Evolutionary conservation across 92 coral and sea anemone species (phyloP).

Genomic region (Palythoa grandis): DNA sequence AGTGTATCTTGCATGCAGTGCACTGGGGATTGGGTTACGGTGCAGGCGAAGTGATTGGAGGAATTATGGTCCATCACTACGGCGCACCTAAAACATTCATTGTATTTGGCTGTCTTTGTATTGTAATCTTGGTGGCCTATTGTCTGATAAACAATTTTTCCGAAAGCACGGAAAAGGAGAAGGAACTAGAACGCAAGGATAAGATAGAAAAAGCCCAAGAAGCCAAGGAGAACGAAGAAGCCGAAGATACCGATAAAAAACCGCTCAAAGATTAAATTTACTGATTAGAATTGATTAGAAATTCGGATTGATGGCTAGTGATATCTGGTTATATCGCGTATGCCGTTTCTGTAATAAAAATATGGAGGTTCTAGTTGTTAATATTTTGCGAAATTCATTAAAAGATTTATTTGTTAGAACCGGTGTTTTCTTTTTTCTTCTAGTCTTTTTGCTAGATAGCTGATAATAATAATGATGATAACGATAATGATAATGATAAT

Average conservation of each 20-base stretch:
- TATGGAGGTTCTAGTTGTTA: background rate
- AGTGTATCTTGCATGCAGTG: conserved; percentile 97
- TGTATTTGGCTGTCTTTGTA: conserved; percentile 85
- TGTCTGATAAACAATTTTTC: conserved; percentile 86
- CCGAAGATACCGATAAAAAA: background rate
- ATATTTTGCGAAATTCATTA: background rate
- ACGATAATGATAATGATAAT: no score
- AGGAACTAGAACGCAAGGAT: conserved; percentile 60
- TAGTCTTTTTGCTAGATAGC: background rate
- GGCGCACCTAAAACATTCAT: conserved; percentile 97
- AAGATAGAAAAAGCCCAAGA: conserved; percentile 54
- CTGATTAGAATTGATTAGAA: background rate
- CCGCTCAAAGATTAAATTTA: background rate
- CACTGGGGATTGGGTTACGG: conserved; percentile 99
- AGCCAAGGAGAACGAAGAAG: conserved; percentile 43
- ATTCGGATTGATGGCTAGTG: background rate
- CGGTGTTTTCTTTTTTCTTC: background rate
- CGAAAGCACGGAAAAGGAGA: conserved; percentile 53
- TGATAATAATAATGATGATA: no score
- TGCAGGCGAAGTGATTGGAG: conserved; percentile 98
- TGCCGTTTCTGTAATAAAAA: background rate
- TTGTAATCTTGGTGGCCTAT: conserved; percentile 78
- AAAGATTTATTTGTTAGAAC: background rate
- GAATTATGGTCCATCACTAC: conserved; percentile 93
- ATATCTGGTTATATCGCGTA: conserved; percentile 19